phyloP scores from a whole-genome alignment of 2,888 invertebrate species.

The Xylophagus ater region DNA sequence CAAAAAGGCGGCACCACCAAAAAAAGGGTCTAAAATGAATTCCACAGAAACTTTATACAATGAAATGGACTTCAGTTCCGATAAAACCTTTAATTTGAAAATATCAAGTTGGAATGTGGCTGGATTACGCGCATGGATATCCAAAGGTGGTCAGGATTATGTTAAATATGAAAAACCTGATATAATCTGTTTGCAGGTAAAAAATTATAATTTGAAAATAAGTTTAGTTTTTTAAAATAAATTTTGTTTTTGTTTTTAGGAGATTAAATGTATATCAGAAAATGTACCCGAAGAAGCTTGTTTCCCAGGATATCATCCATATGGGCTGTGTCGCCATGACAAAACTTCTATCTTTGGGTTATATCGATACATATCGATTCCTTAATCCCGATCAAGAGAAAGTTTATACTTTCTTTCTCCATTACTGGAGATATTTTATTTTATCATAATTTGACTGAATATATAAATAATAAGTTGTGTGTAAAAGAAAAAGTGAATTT shows the following conservation, averaged over 20 bases:
- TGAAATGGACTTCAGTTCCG: slow-evolving; percentile 51
- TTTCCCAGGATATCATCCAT: slow-evolving; percentile 67
- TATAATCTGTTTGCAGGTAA: slow-evolving; percentile 53
- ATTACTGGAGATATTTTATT: too few relatives aligned
- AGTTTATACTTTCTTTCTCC: slow-evolving; percentile 89
- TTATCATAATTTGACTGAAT: too few relatives aligned
- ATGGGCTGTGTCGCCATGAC: slow-evolving; percentile 75
- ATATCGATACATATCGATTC: slow-evolving; percentile 77
- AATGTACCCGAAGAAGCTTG: slow-evolving; percentile 71
- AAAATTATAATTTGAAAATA: neutral
- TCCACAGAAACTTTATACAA: slow-evolving; percentile 50
- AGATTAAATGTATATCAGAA: slow-evolving; percentile 74
- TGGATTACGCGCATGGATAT: slow-evolving; percentile 81
- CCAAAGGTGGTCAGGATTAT: slow-evolving; percentile 62
- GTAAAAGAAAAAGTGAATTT: too few relatives aligned
- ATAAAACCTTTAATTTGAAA: slow-evolving; percentile 68
- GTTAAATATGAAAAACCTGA: slow-evolving; percentile 77
- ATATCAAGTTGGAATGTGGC: slow-evolving; percentile 96
- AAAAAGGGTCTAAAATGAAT: slow-evolving; percentile 41
- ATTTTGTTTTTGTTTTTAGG: slow-evolving; percentile 33
- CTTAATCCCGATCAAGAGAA: slow-evolving; percentile 73
- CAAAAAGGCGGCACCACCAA: slow-evolving; percentile 18
- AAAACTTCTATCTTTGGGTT: slow-evolving; percentile 66
- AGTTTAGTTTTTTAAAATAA: neutral
- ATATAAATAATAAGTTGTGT: too few relatives aligned